phyloP scores from a whole-genome alignment of 2,113 vertebrate species.

The Pseudorhombus dupliciocellatus region DNA sequence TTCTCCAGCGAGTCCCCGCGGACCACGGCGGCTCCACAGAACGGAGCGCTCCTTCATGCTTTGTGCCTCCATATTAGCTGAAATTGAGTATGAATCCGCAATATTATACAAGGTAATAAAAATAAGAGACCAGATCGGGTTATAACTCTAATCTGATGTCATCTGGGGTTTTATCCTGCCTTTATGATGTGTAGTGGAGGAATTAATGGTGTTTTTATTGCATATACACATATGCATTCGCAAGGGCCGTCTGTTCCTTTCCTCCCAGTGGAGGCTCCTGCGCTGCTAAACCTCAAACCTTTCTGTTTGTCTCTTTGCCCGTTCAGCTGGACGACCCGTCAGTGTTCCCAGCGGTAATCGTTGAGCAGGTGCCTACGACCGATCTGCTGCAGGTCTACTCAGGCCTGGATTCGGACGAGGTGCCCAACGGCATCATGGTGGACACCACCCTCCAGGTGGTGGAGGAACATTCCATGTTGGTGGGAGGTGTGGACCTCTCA shows the following conservation, averaged over 20 bases:
- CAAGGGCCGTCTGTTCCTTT: constrained; percentile 4
- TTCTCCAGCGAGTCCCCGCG: constrained; percentile 54
- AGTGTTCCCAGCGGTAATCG: constrained; percentile 89
- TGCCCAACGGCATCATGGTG: constrained; percentile 84
- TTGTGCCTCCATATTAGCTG: constrained; percentile 55
- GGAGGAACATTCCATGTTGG: constrained; percentile 83
- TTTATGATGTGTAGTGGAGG: constrained; percentile 39
- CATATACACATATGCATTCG: constrained; percentile 17
- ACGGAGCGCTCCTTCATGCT: constrained; percentile 54
- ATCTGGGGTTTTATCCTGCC: constrained; percentile 32
- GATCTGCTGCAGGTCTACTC: constrained; percentile 90
- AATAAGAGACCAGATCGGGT: constrained; percentile 37
- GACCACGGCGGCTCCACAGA: constrained; percentile 52
- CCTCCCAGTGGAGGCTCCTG: constrained; percentile 1
- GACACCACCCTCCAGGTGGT: constrained; percentile 84
- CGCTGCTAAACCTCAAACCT: constrained; percentile 25
- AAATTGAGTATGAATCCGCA: constrained; percentile 44
- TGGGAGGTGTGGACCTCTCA: constrained; percentile 83
- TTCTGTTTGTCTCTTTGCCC: constrained; percentile 9
- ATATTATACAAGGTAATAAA: constrained; percentile 57
- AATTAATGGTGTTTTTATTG: constrained; percentile 59
- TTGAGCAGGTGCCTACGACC: constrained; percentile 86
- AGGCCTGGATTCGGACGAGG: constrained; percentile 86
- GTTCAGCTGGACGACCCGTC: constrained; percentile 87
- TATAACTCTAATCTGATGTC: constrained; percentile 45